phyloP scores from a whole-genome alignment of 2,797 vertebrate genomes.

The Parotocinclus haroldoi region DNA sequence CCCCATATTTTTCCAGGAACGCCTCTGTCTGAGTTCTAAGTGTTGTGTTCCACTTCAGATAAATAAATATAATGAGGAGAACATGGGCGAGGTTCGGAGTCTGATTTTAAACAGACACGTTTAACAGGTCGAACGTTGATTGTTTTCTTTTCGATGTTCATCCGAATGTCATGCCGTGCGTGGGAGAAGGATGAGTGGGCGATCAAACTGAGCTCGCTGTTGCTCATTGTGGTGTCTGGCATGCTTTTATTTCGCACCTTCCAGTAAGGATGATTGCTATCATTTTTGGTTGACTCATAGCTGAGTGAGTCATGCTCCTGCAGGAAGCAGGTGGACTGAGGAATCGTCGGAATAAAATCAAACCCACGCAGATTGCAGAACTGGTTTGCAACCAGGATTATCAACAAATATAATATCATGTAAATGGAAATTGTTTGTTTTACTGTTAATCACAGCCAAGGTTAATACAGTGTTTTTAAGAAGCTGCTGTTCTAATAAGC shows the following conservation, averaged over 20 bases:
- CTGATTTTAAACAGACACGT: background rate
- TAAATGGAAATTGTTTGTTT: too few relatives aligned
- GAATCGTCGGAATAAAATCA: background rate
- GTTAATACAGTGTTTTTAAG: too few relatives aligned
- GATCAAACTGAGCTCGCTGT: constrained; percentile 3
- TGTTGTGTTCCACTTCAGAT: too few relatives aligned
- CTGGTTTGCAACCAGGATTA: too few relatives aligned
- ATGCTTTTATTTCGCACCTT: constrained; percentile 9
- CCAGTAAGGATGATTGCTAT: constrained; percentile 1
- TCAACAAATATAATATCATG: too few relatives aligned
- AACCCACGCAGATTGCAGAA: background rate
- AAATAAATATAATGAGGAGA: too few relatives aligned
- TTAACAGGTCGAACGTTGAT: background rate
- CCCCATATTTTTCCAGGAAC: too few relatives aligned
- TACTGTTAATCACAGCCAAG: too few relatives aligned
- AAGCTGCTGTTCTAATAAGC: too few relatives aligned
- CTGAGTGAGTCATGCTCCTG: constrained; percentile 2
- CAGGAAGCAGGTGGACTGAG: constrained; percentile 11
- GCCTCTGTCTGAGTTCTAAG: too few relatives aligned
- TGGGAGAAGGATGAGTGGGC: background rate
- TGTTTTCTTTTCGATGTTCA: background rate
- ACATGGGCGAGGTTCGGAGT: too few relatives aligned
- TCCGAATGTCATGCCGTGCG: background rate
- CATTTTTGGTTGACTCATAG: constrained; percentile 12
- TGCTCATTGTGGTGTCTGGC: constrained; percentile 17